A percentile compares a stretch with the other conserved stretches of the same genome.
phyloP scores from a whole-genome alignment of 1,140 invertebrate genomes.

The Teleogryllus occipitalis region DNA sequence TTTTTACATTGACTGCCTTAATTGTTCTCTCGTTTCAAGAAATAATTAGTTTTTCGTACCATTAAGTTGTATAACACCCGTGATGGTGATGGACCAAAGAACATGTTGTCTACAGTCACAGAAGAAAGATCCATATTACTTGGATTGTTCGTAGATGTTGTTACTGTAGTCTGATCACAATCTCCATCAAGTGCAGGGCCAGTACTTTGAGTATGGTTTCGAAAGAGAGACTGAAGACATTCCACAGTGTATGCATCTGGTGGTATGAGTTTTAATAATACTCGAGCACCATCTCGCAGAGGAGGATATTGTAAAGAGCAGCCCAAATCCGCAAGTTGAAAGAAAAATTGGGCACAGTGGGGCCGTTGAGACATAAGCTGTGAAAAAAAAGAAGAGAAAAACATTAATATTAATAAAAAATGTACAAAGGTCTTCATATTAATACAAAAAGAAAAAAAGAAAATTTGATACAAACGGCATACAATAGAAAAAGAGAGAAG shows the following conservation, averaged over 20 bases:
- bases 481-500: too few relatives aligned
- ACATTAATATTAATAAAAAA: neutral
- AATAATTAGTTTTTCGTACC: too few relatives aligned
- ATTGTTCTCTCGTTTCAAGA: too few relatives aligned
- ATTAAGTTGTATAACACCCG: constrained; percentile 58
- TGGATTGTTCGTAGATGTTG: neutral
- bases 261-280: constrained; percentile 82
- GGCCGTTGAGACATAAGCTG: constrained; percentile 69
- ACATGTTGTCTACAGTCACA: constrained; percentile 55
- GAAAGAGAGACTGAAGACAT: constrained; percentile 39
- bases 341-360: constrained; percentile 78
- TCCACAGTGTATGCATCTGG: constrained; percentile 69
- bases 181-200: neutral
- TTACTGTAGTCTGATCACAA: constrained; percentile 11
- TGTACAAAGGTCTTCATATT: too few relatives aligned
- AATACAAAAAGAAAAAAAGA: too few relatives aligned
- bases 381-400: constrained; percentile 2
- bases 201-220: neutral
- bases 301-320: constrained; percentile 68
- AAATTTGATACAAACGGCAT: too few relatives aligned
- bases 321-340: constrained; percentile 83
- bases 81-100: constrained; percentile 64
- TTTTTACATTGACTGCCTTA: too few relatives aligned
- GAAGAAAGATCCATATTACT: neutral
- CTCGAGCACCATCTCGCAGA: constrained; percentile 75